Base-by-base conservation (phyloP, 1,140 invertebrate genomes). In the Anoplolepis gracilipes region DNA sequence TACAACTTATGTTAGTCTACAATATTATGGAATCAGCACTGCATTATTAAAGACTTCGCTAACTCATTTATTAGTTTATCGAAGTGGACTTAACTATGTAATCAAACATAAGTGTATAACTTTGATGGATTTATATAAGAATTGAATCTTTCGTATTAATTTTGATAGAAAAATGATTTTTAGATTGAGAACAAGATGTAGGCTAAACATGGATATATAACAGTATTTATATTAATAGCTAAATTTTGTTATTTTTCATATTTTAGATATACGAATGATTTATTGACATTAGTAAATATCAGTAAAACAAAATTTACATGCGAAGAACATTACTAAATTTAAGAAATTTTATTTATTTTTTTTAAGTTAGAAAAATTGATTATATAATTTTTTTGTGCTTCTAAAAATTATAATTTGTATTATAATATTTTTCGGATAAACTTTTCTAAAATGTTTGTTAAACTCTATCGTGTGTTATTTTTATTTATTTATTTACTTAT, bases 21-120 rank as follows among this genome's bases (percentile, higher is more conserved):
- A 46, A 82, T 42, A 8, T 13, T 33, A 22, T 53, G 30, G 36
- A 82, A 82, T 61, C 13, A 82, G 53, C 28, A 73, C 4, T 82
- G 67, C 39, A 82, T 82, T 73, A 82, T 82, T 82, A 72, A 82
- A 33, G 13, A 82, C 53, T 82, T 82, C 0, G 78, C 78, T 46
- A 82, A 73, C 53, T 82, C 28, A 73, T 82, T 82, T 82, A 72
- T 73, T 73, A 73, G 67, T 81, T 81, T 2, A 19, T 25, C 25
- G 53, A 36, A 73, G 53, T 59, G 33, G n/a, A 42, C 25, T 39
- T 22, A 39, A 28, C 5, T 28, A 22, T 22, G 30, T 61, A 72
- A 82, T 82, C 67, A 59, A 8, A 73, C 25, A 46, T 73, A 82
- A 82, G 19, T 22, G 22, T 42, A 42, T 82, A 42, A 59, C 55